Percentiles rank a stretch among this genome's conserved stretches.
These are phyloP conservation scores for Suricata suricatta DNA, from an alignment of 2,113 vertebrate species.

Conservation along the genomic window DNA sequence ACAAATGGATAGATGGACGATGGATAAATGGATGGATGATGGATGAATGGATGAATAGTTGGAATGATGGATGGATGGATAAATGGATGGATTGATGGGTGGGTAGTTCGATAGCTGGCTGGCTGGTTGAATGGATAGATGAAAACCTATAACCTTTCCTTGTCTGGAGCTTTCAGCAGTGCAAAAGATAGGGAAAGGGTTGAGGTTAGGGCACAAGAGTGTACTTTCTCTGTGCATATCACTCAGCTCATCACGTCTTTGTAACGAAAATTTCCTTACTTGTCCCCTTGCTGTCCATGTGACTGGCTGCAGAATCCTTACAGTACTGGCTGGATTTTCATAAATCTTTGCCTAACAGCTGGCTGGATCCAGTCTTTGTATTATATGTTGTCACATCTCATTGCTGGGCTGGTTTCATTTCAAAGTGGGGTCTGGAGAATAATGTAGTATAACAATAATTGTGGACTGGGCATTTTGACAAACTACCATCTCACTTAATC, in stretches of 20 bases:
- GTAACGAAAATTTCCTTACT: too few relatives aligned
- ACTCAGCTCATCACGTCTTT: not conserved
- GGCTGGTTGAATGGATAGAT: not conserved
- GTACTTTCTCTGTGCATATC: fast-evolving
- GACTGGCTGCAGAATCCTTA: not conserved
- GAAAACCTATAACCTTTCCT: not conserved
- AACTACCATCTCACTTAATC: not conserved
- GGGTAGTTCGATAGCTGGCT: fast-evolving
- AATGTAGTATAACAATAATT: not conserved
- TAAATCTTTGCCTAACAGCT: not conserved
- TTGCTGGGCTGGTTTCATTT: not conserved
- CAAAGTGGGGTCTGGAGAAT: not conserved
- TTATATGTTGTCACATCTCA: not conserved
- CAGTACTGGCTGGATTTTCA: not conserved
- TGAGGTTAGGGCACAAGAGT: not conserved
- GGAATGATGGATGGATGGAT: not conserved
- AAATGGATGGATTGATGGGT: fast-evolving
- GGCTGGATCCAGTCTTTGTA: not conserved
- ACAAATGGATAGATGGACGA: not conserved
- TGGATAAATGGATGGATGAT: not conserved
- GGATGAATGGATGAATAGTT: too few relatives aligned
- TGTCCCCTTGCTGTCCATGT: too few relatives aligned
- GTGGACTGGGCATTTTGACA: not conserved
- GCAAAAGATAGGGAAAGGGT: not conserved
- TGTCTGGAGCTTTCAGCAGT: not conserved